Percentiles rank a stretch among this genome's conserved stretches.
These are phyloP conservation scores for Etheostoma nigrum DNA, from an alignment of 2,797 vertebrate species.

Conservation along the genomic window DNA sequence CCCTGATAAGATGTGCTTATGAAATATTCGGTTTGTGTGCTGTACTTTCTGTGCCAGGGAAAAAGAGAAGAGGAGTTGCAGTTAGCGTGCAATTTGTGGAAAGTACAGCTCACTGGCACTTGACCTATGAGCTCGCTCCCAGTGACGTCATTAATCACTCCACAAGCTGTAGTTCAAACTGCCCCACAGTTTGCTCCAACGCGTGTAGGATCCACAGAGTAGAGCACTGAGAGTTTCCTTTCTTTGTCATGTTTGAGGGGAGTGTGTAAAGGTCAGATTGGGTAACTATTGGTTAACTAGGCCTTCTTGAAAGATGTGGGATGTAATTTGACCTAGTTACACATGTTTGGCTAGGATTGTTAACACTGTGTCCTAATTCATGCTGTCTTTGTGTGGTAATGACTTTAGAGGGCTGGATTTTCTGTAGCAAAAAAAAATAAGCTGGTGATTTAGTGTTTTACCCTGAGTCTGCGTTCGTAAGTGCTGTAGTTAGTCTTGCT, in stretches of 20 bases:
- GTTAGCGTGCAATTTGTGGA: constrained; percentile 37
- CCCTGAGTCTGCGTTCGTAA: constrained; percentile 96
- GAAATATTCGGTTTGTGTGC: constrained; percentile 37
- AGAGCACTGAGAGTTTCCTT: constrained; percentile 3
- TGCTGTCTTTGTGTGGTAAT: neutral
- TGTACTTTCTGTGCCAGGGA: constrained; percentile 7
- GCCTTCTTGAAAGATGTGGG: neutral
- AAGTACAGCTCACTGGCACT: constrained; percentile 58
- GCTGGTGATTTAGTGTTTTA: constrained; percentile 73
- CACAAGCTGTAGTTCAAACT: neutral
- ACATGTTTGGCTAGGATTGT: neutral
- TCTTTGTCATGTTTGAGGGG: neutral
- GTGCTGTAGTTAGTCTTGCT: constrained; percentile 95
- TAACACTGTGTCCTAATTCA: neutral
- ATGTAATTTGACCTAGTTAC: constrained; percentile 28
- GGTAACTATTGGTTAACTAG: neutral
- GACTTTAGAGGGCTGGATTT: neutral
- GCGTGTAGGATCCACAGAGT: neutral
- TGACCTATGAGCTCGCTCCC: constrained; percentile 25
- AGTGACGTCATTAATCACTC: constrained; percentile 37
- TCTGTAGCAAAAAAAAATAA: neutral
- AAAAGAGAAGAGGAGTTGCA: constrained; percentile 38
- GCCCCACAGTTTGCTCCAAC: neutral
- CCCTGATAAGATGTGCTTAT: constrained; percentile 47
- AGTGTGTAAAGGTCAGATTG: constrained; percentile 33